Evolutionary conservation across 2,888 invertebrate genomes (phyloP).

Genomic region (Harpagoxenus sublaevis): DNA sequence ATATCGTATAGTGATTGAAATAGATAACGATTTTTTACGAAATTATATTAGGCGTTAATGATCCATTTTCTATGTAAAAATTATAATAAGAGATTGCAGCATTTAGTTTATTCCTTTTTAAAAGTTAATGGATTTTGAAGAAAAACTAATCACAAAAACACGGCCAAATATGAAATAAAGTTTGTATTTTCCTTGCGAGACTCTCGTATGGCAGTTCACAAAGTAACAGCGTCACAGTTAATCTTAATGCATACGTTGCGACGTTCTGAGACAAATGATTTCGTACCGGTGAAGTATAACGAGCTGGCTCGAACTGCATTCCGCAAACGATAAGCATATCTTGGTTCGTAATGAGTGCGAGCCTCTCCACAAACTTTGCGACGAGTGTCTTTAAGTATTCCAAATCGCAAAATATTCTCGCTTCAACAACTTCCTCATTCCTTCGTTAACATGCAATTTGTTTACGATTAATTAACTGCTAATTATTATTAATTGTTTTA

Average conservation of each 20-base stretch:
- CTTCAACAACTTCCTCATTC: neutral
- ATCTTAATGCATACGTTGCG: conserved; percentile 38
- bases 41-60: neutral
- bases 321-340: conserved; percentile 76
- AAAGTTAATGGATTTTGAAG: neutral
- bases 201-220: neutral
- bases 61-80: neutral
- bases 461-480: neutral
- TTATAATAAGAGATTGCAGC: neutral
- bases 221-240: conserved; percentile 28
- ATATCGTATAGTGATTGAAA: neutral
- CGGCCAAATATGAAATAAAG: neutral
- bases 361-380: conserved; percentile 54
- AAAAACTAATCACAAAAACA: neutral
- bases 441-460: neutral
- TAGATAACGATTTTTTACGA: neutral
- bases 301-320: conserved; percentile 68
- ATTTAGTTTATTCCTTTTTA: neutral
- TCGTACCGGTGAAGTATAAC: conserved; percentile 59
- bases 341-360: conserved; percentile 69
- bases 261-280: conserved; percentile 48
- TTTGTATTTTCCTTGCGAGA: neutral
- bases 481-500: neutral
- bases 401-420: conserved; percentile 51
- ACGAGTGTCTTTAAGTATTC: conserved; percentile 59